Evolutionary conservation across 2,113 vertebrate genomes (phyloP), one percentile per base, ranked within the genome.

Genomic region (Vanacampus margaritifer): DNA sequence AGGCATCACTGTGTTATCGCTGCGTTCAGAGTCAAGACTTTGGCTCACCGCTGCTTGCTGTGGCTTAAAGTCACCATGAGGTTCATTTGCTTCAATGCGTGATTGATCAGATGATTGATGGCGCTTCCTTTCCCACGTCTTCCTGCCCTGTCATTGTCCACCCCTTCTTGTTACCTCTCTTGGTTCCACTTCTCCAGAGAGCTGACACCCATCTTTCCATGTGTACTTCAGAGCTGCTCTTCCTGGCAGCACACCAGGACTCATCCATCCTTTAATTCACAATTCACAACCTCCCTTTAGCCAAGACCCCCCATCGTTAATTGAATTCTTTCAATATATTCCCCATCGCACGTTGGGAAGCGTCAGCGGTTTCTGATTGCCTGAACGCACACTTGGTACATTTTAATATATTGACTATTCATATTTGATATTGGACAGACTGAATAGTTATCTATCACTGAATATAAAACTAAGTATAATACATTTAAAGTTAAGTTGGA

Each of bases 41-140:
- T 69, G 37, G 56, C 35, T 56, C 54, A 57, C 24, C n/a, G 54
- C 54, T 69, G 58, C 73, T 69, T 64, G 78, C 48, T 35, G 5
- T 51, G 45, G 54, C 62, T 35, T 59, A 39, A 60, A 32, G 58
- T 45, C 65, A 60, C 73, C 21, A 1, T 11, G 6, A 61, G 45
- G 53, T 63, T 75, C 51, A 66, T 78, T 72, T 73, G 71, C 72
- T 60, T 48, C 39, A 65, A 60, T 64, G 65, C 68, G 37, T 78
- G 67, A 76, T 63, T 75, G 59, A 73, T 63, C 46, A 48, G 67
- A 17, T 79, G 70, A 79, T 66, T 79, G 71, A 74, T 65, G 39
- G 51, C 0, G 0, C 37, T 1, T 37, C 7, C 0, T n/a, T n/a
- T n/a, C n/a, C n/a, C n/a, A n/a, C n/a, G n/a, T n/a, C n/a, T n/a